Conservation (phyloP, 1,140 invertebrate species). For the Gonatopus flavifemur region DNA sequence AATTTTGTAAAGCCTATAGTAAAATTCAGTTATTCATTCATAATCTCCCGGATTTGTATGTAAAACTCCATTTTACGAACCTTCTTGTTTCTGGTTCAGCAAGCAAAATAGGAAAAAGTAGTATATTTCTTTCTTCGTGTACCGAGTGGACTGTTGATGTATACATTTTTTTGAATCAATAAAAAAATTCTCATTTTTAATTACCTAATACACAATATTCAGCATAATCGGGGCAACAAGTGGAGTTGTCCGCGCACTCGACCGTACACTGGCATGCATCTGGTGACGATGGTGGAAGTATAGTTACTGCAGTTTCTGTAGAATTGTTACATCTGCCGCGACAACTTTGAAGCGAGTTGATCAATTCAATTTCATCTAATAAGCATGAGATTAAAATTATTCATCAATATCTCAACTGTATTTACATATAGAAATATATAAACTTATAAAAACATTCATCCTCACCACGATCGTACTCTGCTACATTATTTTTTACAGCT, state of each 20-base stretch:
- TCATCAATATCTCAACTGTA: background rate
- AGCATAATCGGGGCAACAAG: slow-evolving; percentile 56
- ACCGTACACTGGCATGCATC: slow-evolving; percentile 51
- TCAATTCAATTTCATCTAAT: slow-evolving; percentile 51
- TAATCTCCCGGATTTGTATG: no score
- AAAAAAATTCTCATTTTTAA: no score
- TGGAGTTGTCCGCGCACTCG: slow-evolving; percentile 49
- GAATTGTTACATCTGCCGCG: slow-evolving; percentile 42
- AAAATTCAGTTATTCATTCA: no score
- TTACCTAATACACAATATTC: slow-evolving; percentile 53
- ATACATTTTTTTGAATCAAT: no score
- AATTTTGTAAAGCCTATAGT: no score
- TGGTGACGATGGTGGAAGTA: slow-evolving; percentile 19
- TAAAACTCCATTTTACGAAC: no score
- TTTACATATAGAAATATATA: background rate
- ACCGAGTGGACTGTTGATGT: no score
- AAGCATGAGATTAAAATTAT: slow-evolving; percentile 6
- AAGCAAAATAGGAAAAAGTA: no score
- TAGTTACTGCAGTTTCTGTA: slow-evolving; percentile 3
- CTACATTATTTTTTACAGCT: slow-evolving; percentile 17
- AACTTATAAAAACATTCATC: slow-evolving; percentile 1
- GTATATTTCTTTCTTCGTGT: no score
- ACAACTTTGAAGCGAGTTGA: slow-evolving; percentile 47
- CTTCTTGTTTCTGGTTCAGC: no score
- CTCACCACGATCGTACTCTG: slow-evolving; percentile 34